Conservation (phyloP, 2,113 vertebrate genomes). For the Vicugna pacos region DNA sequence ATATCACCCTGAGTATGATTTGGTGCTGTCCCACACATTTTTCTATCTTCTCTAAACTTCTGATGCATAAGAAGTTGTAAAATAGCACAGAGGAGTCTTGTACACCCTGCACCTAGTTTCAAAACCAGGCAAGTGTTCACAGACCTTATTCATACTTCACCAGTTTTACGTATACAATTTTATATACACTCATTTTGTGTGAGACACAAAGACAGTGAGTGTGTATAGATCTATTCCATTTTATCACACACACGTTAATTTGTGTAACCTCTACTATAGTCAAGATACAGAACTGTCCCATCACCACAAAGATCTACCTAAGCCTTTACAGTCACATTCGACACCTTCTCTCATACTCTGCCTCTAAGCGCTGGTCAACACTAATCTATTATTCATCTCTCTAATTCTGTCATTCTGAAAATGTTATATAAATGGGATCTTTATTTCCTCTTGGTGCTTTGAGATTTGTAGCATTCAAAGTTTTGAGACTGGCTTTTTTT, state of each 20-base stretch:
- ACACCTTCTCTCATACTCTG: background rate
- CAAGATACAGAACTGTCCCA: background rate
- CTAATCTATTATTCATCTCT: background rate
- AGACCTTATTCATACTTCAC: background rate
- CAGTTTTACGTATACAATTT: background rate
- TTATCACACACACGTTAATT: background rate
- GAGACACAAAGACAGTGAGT: too few species aligned
- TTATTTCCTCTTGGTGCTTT: background rate
- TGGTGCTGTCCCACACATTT: background rate
- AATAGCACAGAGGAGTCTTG: background rate
- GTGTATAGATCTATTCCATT: background rate
- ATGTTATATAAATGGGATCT: background rate
- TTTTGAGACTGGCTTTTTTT: background rate
- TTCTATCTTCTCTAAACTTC: background rate
- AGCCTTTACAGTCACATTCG: background rate
- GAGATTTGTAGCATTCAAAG: background rate
- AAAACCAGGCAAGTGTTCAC: background rate
- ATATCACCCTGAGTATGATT: background rate
- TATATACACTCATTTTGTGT: background rate
- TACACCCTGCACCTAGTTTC: background rate
- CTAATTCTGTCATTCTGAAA: background rate
- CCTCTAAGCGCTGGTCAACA: background rate
- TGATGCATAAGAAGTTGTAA: slow-evolving; percentile 9
- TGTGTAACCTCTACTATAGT: background rate
- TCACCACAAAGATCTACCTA: background rate